Evolutionary conservation across 1,140 invertebrate genomes (phyloP), one percentile per base, ranked within the genome.

Genomic region (Apocrypta bakeri): DNA sequence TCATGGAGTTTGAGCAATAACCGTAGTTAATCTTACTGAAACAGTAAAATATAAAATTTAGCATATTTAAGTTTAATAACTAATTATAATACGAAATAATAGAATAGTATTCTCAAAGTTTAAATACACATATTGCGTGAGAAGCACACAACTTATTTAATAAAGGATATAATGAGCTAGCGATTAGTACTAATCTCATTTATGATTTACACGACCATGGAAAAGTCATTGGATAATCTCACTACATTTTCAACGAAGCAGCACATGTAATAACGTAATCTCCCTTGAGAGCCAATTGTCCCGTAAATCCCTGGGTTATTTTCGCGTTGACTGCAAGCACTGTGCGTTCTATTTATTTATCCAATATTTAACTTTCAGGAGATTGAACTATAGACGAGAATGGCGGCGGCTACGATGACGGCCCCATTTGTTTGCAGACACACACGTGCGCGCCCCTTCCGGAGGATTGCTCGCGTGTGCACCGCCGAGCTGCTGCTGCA

Each of bases 311-410:
- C 42, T 48, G 79, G 21, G 63, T 76, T 89, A 68, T 84, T 86
- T 85, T 86, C 84, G 81, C 71, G 74, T 83, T 83, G 82, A 87
- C 85, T 85, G 74, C 80, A 87, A 82, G 71, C 79, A 72, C 83
- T 74, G 72, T 80, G 81, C 85, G 83, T 69, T 84, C 83, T 78
- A 88, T 90, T 90, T 91, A 88, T 90, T 88, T 88, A 85, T 68
- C 79, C 82, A 90, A 88, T 90, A 89, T 91, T 92, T 90, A 88
- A 89, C 89, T 91, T 91, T 89, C 83, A 87, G 86, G 87, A 88
- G 85, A 88, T 84, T 84, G 85, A 86, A 86, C 85, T 68, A 78
- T 42, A 17, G 25, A 17, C 11, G 63, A 37, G 17, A 48, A 37
- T 3, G 14, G 31, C 37, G 33, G 31, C 74, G 24, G 27, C 37